Conservation (phyloP, 1,140 invertebrate genomes). For the Nebria ingens region DNA sequence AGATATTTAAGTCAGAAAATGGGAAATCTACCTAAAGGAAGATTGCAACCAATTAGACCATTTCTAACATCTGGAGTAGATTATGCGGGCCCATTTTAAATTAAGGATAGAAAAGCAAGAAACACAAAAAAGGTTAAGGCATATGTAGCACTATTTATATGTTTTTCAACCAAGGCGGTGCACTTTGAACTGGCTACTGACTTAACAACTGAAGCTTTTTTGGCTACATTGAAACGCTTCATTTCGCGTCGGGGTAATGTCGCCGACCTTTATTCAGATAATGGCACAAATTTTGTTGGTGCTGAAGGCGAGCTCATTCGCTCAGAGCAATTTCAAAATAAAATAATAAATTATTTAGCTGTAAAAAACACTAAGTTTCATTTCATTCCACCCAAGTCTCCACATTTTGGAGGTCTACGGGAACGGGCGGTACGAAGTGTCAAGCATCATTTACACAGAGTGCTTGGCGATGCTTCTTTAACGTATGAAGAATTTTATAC, state of each 20-base stretch:
- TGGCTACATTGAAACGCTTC: conserved; percentile 30
- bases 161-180: conserved; percentile 25
- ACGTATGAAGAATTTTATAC: conserved; percentile 22
- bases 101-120: conserved; percentile 12
- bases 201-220: conserved; percentile 29
- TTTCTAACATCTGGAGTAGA: conserved; percentile 27
- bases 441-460: conserved; percentile 22
- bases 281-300: conserved; percentile 14
- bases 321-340: conserved; percentile 12
- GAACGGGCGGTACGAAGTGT: conserved; percentile 27
- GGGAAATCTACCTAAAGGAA: conserved; percentile 23
- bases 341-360: not conserved
- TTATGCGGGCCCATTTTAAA: conserved; percentile 27
- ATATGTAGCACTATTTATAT: conserved; percentile 31
- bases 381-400: conserved; percentile 23
- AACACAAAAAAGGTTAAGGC: conserved; percentile 21
- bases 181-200: conserved; percentile 26
- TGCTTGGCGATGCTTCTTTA: conserved; percentile 14
- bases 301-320: not conserved
- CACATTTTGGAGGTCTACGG: conserved; percentile 32
- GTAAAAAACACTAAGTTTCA: conserved; percentile 12
- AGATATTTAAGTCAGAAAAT: conserved; percentile 18
- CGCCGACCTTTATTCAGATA: not conserved
- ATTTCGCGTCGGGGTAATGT: conserved; percentile 19
- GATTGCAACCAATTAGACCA: conserved; percentile 18